phyloP scores from a whole-genome alignment of 2,888 invertebrate species.

The Chymomyza fuscimana region DNA sequence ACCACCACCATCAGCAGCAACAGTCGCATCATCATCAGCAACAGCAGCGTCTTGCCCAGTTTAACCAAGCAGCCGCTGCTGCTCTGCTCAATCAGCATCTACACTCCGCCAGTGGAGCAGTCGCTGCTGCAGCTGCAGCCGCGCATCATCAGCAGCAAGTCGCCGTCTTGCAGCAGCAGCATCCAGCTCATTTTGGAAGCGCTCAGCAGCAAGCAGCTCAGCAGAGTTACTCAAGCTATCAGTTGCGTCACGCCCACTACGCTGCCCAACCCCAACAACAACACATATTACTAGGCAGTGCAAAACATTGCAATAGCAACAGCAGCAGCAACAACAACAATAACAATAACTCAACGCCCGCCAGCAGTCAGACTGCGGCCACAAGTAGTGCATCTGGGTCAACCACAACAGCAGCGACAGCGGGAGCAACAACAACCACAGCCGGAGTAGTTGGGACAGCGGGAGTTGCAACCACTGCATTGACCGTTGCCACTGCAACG shows the following conservation, averaged over 20 bases:
- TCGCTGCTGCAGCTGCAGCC: slow-evolving; percentile 61
- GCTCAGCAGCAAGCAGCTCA: slow-evolving; percentile 76
- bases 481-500: slow-evolving; percentile 34
- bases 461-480: slow-evolving; percentile 41
- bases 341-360: too few species aligned
- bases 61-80: slow-evolving; percentile 72
- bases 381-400: slow-evolving; percentile 41
- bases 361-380: slow-evolving; percentile 43
- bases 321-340: slow-evolving; percentile 51
- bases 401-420: slow-evolving; percentile 52
- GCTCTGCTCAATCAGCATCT: slow-evolving; percentile 76
- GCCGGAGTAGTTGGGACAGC: slow-evolving; percentile 3
- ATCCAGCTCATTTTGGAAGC: slow-evolving; percentile 62
- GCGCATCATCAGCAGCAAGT: slow-evolving; percentile 76
- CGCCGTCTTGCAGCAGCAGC: slow-evolving; percentile 68
- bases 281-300: slow-evolving; percentile 56
- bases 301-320: slow-evolving; percentile 48
- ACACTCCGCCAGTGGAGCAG: slow-evolving; percentile 59
- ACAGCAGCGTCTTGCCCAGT: slow-evolving; percentile 73
- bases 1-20: slow-evolving; percentile 52
- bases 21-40: slow-evolving; percentile 77
- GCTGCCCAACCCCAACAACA: slow-evolving; percentile 55
- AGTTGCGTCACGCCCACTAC: slow-evolving; percentile 67
- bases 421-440: slow-evolving; percentile 31
- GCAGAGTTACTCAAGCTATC: slow-evolving; percentile 72